These are phyloP conservation scores for Poliocrania exsul DNA, from an alignment of 2,797 vertebrate species.

Conservation along the genomic window DNA sequence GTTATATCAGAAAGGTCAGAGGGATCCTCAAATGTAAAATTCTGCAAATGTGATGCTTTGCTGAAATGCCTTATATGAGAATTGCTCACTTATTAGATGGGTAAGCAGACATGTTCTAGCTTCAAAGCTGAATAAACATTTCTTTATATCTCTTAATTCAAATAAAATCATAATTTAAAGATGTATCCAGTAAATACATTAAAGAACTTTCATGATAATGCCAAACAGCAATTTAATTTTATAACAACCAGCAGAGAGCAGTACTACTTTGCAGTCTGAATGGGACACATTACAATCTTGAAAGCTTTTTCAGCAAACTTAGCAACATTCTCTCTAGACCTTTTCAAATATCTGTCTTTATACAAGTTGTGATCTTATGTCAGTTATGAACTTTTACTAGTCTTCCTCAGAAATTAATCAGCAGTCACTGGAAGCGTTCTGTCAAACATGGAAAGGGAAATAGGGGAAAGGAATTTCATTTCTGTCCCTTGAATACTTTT, in stretches of 20 bases:
- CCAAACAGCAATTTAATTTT: constrained; percentile 17
- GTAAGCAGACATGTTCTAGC: neutral
- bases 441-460: neutral
- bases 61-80: neutral
- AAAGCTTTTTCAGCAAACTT: neutral
- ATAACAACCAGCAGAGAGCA: constrained; percentile 62
- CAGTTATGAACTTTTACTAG: neutral
- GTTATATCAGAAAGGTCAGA: neutral
- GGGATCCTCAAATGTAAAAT: neutral
- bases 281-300: neutral
- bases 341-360: neutral
- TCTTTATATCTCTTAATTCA: neutral
- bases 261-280: constrained; percentile 10
- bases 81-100: neutral
- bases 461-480: neutral
- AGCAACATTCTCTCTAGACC: neutral
- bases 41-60: neutral
- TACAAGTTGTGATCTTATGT: neutral
- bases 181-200: neutral
- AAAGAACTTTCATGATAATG: neutral
- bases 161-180: neutral
- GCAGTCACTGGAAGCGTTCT: neutral
- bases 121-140: neutral
- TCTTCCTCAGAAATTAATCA: neutral
- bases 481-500: neutral